phyloP scores from a whole-genome alignment of 2,888 invertebrate species.

The Dynastes grantii region DNA sequence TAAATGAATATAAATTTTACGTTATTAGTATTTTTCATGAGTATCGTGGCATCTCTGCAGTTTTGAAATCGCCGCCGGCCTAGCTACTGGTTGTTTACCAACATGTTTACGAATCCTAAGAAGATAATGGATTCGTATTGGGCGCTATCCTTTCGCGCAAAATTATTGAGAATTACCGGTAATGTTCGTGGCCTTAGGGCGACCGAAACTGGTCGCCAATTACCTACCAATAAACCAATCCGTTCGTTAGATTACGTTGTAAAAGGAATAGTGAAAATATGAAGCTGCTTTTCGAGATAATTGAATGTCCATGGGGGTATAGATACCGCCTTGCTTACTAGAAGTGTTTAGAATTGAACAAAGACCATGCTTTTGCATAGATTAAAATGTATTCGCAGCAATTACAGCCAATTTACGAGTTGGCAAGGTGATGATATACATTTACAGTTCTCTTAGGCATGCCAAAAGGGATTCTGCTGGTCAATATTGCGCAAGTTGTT shows the following conservation, averaged over 20 bases:
- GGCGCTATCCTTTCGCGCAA: not conserved
- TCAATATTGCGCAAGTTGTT: too few relatives aligned
- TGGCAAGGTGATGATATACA: too few relatives aligned
- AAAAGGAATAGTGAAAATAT: not conserved
- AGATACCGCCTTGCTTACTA: too few relatives aligned
- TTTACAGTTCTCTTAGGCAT: too few relatives aligned
- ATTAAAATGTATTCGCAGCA: too few relatives aligned
- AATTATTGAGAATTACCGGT: conserved; percentile 2
- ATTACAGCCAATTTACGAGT: too few relatives aligned
- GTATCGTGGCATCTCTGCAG: conserved; percentile 4
- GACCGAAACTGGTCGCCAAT: not conserved
- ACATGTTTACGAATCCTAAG: conserved; percentile 1
- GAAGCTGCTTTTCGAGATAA: not conserved
- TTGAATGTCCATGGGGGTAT: not conserved
- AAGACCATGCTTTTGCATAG: too few relatives aligned
- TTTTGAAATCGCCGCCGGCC: not conserved
- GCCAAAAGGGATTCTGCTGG: too few relatives aligned
- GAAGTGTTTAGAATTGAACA: too few relatives aligned
- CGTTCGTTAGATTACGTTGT: conserved; percentile 11
- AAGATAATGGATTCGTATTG: conserved; percentile 15
- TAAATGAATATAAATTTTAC: conserved; percentile 15
- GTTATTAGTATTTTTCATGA: conserved; percentile 10
- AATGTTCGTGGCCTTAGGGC: conserved; percentile 6
- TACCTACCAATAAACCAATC: not conserved
- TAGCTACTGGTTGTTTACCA: conserved; percentile 16